These are phyloP conservation scores for Scortum barcoo DNA, from an alignment of 2,113 vertebrate species.

Conservation along the genomic window DNA sequence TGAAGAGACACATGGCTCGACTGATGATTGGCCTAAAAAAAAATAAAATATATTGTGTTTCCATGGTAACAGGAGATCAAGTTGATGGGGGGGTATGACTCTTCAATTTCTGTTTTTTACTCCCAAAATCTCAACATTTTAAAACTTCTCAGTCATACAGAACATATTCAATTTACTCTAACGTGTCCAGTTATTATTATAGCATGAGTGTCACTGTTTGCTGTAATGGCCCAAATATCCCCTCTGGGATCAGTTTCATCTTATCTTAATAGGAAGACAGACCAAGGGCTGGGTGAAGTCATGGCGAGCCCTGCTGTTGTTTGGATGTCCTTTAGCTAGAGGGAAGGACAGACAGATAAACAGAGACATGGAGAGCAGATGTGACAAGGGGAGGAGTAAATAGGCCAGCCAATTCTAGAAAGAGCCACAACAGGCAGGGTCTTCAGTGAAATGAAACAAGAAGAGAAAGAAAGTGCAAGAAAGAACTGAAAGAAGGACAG, in stretches of 20 bases:
- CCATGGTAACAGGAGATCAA: slow-evolving; percentile 43
- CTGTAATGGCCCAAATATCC: slow-evolving; percentile 18
- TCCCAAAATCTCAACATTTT: neutral
- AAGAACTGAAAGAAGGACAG: neutral
- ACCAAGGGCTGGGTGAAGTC: slow-evolving; percentile 58
- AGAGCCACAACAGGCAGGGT: slow-evolving; percentile 27
- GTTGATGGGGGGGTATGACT: neutral
- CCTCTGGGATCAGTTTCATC: slow-evolving; percentile 50
- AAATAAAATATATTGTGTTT: slow-evolving; percentile 16
- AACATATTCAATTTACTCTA: neutral
- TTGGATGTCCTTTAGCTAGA: slow-evolving; percentile 73
- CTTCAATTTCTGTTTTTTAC: neutral
- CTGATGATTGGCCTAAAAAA: slow-evolving; percentile 20
- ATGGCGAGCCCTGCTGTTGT: slow-evolving; percentile 49
- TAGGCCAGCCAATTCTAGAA: slow-evolving; percentile 53
- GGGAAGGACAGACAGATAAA: slow-evolving; percentile 74
- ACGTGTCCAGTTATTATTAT: neutral
- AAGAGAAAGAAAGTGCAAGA: neutral
- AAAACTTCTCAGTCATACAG: neutral
- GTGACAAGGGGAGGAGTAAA: slow-evolving; percentile 43
- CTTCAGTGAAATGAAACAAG: slow-evolving; percentile 24
- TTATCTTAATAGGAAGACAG: slow-evolving; percentile 63
- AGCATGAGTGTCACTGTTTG: neutral
- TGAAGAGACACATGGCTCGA: slow-evolving; percentile 1
- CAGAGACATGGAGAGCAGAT: slow-evolving; percentile 53